phyloP scores from a whole-genome alignment of 2,113 vertebrate species.

The Phrynocephalus versicolor region DNA sequence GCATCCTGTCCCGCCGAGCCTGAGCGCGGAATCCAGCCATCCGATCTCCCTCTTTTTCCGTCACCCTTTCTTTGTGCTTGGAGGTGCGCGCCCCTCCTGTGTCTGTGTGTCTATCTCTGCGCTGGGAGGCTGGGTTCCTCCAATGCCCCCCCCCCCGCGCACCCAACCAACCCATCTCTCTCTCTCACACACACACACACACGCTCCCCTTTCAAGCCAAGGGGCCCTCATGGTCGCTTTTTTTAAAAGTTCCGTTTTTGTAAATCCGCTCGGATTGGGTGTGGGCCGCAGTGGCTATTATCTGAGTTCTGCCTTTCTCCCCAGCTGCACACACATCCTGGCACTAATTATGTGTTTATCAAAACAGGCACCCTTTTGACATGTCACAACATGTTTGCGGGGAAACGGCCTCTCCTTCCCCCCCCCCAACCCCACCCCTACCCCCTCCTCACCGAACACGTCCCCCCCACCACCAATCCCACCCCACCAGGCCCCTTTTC shows the following conservation, averaged over 20 bases:
- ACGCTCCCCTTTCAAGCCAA: background rate
- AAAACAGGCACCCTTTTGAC: constrained; percentile 45
- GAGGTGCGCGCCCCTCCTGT: too few relatives aligned
- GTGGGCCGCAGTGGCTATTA: background rate
- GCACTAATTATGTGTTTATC: constrained; percentile 51
- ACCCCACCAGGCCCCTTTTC: background rate
- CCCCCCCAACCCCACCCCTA: background rate
- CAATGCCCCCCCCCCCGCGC: background rate
- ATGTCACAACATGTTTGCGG: constrained; percentile 42
- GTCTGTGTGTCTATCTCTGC: too few relatives aligned
- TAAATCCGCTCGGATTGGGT: background rate
- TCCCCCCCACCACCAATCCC: background rate
- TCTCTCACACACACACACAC: too few relatives aligned
- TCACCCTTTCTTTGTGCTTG: background rate
- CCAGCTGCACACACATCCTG: constrained; percentile 34
- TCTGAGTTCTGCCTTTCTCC: background rate
- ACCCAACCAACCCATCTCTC: background rate
- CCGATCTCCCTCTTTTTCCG: background rate
- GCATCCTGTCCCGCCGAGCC: background rate
- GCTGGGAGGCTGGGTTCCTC: background rate
- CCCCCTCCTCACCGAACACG: background rate
- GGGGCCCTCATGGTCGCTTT: background rate
- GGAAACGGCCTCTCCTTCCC: background rate
- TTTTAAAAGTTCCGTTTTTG: constrained; percentile 12
- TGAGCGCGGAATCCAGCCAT: background rate